Conservation (phyloP, 2,797 vertebrate species). For the Pseudomugil tenellus region DNA sequence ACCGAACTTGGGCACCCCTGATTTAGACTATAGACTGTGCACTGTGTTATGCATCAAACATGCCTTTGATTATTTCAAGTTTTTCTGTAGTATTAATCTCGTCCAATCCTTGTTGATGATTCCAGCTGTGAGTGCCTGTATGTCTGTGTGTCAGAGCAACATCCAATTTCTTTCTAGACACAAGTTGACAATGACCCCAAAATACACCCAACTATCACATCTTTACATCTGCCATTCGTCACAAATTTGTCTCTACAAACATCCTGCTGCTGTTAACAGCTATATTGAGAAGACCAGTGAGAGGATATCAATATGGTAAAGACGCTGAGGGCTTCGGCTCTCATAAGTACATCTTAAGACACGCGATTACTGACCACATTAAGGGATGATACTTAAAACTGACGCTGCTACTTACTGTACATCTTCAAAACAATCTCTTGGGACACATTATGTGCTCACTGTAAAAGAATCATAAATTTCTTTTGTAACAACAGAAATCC, state of each 20-base stretch:
- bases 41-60: slow-evolving; percentile 24
- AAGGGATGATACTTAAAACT: neutral
- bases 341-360: neutral
- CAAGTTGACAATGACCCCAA: neutral
- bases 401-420: neutral
- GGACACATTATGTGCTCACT: neutral
- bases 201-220: neutral
- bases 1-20: too few relatives aligned
- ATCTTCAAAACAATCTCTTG: neutral
- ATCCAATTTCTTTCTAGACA: neutral
- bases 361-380: neutral
- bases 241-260: slow-evolving; percentile 1
- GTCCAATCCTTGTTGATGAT: slow-evolving; percentile 6
- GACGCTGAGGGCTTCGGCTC: neutral
- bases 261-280: neutral
- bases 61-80: slow-evolving; percentile 27
- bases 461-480: neutral
- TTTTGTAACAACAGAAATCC: slow-evolving; percentile 9
- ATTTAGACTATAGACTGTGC: too few relatives aligned
- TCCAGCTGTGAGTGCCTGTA: neutral
- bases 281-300: neutral
- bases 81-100: slow-evolving; percentile 24
- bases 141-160: slow-evolving; percentile 3
- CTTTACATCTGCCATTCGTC: neutral
- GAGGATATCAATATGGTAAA: neutral